Base-by-base conservation (phyloP, 2,113 vertebrate genomes). In the Ivindomyrus marchei region DNA sequence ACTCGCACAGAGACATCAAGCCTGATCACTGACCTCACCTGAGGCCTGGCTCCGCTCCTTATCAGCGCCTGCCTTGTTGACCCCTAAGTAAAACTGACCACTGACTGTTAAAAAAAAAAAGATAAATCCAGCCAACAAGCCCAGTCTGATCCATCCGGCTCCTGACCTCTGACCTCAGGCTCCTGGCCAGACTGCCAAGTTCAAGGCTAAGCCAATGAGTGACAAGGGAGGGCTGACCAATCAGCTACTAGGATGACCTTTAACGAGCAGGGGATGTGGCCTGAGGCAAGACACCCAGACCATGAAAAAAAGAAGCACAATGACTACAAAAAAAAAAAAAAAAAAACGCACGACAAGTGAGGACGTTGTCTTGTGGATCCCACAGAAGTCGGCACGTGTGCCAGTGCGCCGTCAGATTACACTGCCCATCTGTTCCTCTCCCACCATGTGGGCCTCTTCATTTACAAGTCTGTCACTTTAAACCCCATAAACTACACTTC, bases 381-480 rank as follows among this genome's bases (percentile, higher is more conserved):
- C 74, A 39, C 36, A 80, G 74, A 36, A 80, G 36, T 7, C 66
- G 77, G 17, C 74, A 15, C 74, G 9, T 84, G 89, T 21, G 21
- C 11, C 24, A 58, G 36, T 39, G 45, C 15, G 17, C 88, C 91
- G 91, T 66, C 89, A 92, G 92, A 91, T 92, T 15, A 19, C 58
- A 5, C 13, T 80, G 84, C 91, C 92, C 91, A 93, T 90, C 90
- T 91, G 88, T 66, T 91, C 89, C 89, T 49, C 87, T 89, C 90
- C 92, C 31, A 90, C 89, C 87, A 88, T 5, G 8, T 52, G 87
- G 90, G 90, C 88, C 85, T 90, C 66, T 90, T 92, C 90, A 88
- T 93, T 93, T 94, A 93, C 90, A 93, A 93, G 91, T 92, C 89
- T 92, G 90, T 91, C 92, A 92, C 91, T 93, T 93, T 93, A 92